Base-by-base conservation (phyloP, 2,888 invertebrate species). In the Acanthosepion lycidas region DNA sequence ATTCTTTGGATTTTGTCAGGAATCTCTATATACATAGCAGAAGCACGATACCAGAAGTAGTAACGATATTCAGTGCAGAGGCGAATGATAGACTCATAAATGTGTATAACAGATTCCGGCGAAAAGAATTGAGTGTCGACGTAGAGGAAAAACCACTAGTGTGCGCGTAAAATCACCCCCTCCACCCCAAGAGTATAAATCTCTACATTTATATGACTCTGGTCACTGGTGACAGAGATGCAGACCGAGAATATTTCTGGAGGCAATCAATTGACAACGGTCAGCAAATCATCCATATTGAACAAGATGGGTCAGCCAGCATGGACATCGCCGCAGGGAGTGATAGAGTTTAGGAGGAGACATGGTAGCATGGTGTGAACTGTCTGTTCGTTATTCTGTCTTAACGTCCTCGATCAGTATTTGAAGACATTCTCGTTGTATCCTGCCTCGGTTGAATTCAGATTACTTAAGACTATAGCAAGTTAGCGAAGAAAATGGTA, bases 241-340 rank as follows among this genome's bases (percentile, higher is more conserved):
- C 78, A 78, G n/a, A n/a, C 3, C 28, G 28, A n/a, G 78, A 78
- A 78, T 78, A n/a, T 78, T 78, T 78, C 78, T 78, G 78, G n/a
- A 28, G n/a, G 28, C 6, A n/a, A 78, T 78, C n/a, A 78, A 78
- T 78, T 28, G 78, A n/a, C n/a, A 78, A 78, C 59, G 59, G 23
- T 59, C 59, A 59, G 59, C 20, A 23, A 59, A 23, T n/a, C 78
- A 78, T 28, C n/a, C 78, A 78, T 78, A 78, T 78, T n/a, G 78
- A 78, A n/a, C 28, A 78, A 78, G 78, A 78, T 78, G n/a, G 78
- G 78, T 78, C n/a, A 78, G n/a, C n/a, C 78, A 78, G n/a, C 78
- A 5, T 28, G 28, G 78, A n/a, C 78, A n/a, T 78, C 0, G n/a
- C 78, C 78, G n/a, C n/a, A n/a, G 28, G n/a, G 28, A n/a, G 8